phyloP scores from a whole-genome alignment of 1,140 invertebrate species.

The Chrysopa pallens region DNA sequence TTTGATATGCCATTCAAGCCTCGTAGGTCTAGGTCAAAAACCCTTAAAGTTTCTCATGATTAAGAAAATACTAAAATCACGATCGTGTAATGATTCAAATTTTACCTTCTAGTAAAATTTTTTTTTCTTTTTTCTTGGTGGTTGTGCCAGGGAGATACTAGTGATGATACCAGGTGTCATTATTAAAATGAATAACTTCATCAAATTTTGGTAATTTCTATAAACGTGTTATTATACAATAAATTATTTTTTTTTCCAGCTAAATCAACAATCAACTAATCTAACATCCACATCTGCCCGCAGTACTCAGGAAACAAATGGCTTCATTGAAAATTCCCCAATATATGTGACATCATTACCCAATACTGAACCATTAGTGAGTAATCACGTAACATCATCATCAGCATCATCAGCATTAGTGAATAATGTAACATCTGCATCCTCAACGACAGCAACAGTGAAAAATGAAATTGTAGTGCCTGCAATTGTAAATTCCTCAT shows the following conservation, averaged over 20 bases:
- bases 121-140: too few relatives aligned
- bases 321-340: slow-evolving; percentile 50
- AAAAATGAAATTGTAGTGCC: slow-evolving; percentile 17
- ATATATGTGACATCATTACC: slow-evolving; percentile 63
- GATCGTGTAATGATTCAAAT: too few relatives aligned
- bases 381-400: slow-evolving; percentile 31
- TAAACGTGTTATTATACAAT: too few relatives aligned
- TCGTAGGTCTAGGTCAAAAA: too few relatives aligned
- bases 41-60: too few relatives aligned
- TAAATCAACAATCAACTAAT: slow-evolving; percentile 34
- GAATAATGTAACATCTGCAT: slow-evolving; percentile 5
- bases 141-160: too few relatives aligned
- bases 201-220: too few relatives aligned
- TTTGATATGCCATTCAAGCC: too few relatives aligned
- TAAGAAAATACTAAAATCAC: too few relatives aligned
- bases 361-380: slow-evolving; percentile 37
- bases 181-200: too few relatives aligned
- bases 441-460: slow-evolving; percentile 9
- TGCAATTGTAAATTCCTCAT: background rate
- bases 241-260: slow-evolving; percentile 25
- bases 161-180: too few relatives aligned
- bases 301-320: slow-evolving; percentile 43
- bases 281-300: slow-evolving; percentile 24
- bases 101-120: too few relatives aligned
- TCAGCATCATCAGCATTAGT: slow-evolving; percentile 23